A percentile compares a stretch with the other conserved stretches of the same genome.
Evolutionary conservation across 53 echinoderm and acorn worm genomes (phyloP).

Genomic region (Zoroaster sp.): DNA sequence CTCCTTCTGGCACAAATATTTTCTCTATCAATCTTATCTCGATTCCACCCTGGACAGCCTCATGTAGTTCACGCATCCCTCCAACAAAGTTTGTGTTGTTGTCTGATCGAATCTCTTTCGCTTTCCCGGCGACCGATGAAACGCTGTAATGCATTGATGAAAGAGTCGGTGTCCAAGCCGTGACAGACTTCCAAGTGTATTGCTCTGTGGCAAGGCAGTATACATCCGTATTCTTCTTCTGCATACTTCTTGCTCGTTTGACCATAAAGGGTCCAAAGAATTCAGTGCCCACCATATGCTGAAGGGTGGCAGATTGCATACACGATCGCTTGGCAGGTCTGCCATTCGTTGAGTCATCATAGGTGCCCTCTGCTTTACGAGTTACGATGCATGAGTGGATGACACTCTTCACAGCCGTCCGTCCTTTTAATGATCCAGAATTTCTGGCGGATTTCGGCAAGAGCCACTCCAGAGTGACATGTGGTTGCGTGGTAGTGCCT

Average conservation of each 20-base stretch:
- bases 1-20: neutral
- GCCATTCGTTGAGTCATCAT: too few relatives aligned
- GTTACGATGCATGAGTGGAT: neutral
- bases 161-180: too few relatives aligned
- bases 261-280: neutral
- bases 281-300: too few relatives aligned
- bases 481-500: neutral
- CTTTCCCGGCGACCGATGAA: too few relatives aligned
- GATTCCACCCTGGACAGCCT: neutral
- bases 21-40: neutral
- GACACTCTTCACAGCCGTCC: neutral
- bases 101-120: conserved; percentile 6
- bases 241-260: neutral
- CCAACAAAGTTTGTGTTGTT: neutral
- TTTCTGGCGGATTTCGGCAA: neutral
- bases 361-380: too few relatives aligned
- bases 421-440: neutral
- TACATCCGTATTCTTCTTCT: too few relatives aligned
- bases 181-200: too few relatives aligned
- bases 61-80: neutral
- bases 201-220: neutral
- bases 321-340: too few relatives aligned
- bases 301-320: too few relatives aligned
- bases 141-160: too few relatives aligned
- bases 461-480: neutral